A percentile compares a stretch with the other conserved stretches of the same genome.
Evolutionary conservation across 2,888 invertebrate genomes (phyloP).

Genomic region (Synergus gifuensis): DNA sequence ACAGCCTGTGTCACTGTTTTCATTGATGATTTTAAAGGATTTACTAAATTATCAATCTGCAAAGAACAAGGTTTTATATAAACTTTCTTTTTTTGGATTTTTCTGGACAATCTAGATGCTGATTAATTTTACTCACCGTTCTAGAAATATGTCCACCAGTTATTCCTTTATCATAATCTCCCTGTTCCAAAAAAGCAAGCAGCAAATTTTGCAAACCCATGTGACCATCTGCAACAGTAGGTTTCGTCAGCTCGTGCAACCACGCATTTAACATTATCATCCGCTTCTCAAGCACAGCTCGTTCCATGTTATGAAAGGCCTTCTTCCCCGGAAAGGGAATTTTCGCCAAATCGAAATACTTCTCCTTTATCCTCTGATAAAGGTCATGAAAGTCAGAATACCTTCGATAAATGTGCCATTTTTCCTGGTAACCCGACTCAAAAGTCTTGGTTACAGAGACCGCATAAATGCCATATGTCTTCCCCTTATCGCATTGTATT

Average conservation of each 20-base stretch:
- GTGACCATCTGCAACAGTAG: slow-evolving; percentile 81
- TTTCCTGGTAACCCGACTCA: slow-evolving; percentile 84
- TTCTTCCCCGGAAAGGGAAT: slow-evolving; percentile 94
- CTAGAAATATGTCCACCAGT: slow-evolving; percentile 81
- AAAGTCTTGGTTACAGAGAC: slow-evolving; percentile 87
- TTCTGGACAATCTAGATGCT: neutral
- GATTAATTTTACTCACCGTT: slow-evolving; percentile 77
- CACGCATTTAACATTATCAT: slow-evolving; percentile 91
- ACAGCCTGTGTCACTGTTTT: slow-evolving; percentile 86
- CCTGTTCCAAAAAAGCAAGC: slow-evolving; percentile 84
- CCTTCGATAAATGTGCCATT: slow-evolving; percentile 94
- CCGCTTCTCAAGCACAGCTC: slow-evolving; percentile 89
- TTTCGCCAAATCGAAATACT: slow-evolving; percentile 89
- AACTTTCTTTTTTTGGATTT: too few species aligned
- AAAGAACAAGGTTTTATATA: slow-evolving; percentile 54
- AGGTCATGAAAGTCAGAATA: slow-evolving; percentile 97
- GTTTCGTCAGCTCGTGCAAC: slow-evolving; percentile 84
- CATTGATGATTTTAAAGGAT: slow-evolving; percentile 90
- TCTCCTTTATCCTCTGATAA: slow-evolving; percentile 88
- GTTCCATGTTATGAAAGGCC: slow-evolving; percentile 94
- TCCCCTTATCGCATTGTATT: slow-evolving; percentile 89
- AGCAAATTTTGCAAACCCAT: slow-evolving; percentile 82
- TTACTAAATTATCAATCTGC: slow-evolving; percentile 86
- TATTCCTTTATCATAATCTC: slow-evolving; percentile 84
- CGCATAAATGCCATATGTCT: slow-evolving; percentile 93